Evolutionary conservation across 30 jellyfish, hydroid and myxozoan genomes (phyloP).

Genomic region (Cassiopea xamachana): DNA sequence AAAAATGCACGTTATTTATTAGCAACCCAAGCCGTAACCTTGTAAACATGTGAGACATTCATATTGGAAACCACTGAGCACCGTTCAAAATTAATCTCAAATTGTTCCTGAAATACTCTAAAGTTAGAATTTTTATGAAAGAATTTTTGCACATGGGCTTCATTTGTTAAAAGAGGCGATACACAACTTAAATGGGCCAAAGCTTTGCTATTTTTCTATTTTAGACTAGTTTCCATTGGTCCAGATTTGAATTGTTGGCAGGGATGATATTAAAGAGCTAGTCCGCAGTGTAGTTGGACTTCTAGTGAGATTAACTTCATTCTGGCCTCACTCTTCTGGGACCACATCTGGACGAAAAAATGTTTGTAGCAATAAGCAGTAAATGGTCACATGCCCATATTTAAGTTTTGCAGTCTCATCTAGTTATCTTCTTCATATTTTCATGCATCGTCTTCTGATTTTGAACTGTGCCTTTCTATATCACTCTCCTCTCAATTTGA

Average conservation of each 20-base stretch:
- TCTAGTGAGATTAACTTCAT: neutral
- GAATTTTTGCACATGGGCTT: neutral
- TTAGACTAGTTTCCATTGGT: neutral
- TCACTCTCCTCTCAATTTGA: conserved; percentile 35
- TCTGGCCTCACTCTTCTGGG: no score
- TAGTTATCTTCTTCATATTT: conserved; percentile 47
- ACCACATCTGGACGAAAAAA: neutral
- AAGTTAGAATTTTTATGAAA: no score
- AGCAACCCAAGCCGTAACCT: neutral
- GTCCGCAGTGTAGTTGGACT: neutral
- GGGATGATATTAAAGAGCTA: neutral
- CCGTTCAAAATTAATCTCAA: neutral
- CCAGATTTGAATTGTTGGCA: neutral
- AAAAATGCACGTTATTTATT: neutral
- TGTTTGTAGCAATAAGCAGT: neutral
- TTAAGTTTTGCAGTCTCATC: conserved; percentile 7
- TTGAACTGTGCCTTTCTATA: conserved; percentile 2
- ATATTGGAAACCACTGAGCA: neutral
- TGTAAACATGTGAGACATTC: neutral
- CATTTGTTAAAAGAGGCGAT: neutral
- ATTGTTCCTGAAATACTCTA: neutral
- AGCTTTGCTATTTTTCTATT: neutral
- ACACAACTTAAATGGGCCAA: neutral
- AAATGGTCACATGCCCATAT: conserved; percentile 8
- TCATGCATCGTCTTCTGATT: conserved; percentile 11